Base-by-base conservation (phyloP, 2,113 vertebrate genomes). In the Stomatorhinus ivindoensis region DNA sequence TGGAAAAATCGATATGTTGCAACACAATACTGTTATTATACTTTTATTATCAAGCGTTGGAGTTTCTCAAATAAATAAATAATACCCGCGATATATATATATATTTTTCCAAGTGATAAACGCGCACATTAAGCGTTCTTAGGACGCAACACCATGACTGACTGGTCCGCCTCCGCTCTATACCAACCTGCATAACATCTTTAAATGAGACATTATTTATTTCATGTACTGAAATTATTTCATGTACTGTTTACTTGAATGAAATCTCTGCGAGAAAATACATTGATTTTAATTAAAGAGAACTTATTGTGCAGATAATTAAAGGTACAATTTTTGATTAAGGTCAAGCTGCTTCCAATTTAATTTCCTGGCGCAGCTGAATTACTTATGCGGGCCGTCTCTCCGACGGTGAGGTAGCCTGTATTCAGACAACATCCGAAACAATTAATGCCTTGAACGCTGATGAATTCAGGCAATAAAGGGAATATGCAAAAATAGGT, bases 251-350 rank as follows among this genome's bases (percentile, higher is more conserved):
- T 53, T 69, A 82, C 69, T 53, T 53, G 11, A 53, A 53, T 31
- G 39, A 89, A 84, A 85, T 35, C 39, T 89, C 35, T 47, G 39
- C 9, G 39, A 80, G 21, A 82, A 50, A 51, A 84, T 42, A 61
- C 48, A 42, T 84, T 50, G 76, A 89, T 55, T 61, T 44, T 88
- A 61, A 88, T 88, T 88, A 88, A 42, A 82, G 89, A 47, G 53
- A 87, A 86, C 83, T 87, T 86, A 84, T 89, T 89, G 53, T 86
- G 83, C 51, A 89, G 82, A 86, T 86, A 86, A 89, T 89, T 89
- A 86, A 86, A 89, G 89, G 82, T 89, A 53, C 83, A 53, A 44
- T 69, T 35, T 51, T 50, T 86, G 82, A 89, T 89, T 86, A 89
- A 89, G 83, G 83, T 86, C 89, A 89, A 86, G 82, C 21, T 76